A percentile compares a stretch with the other conserved stretches of the same genome.
phyloP scores from a whole-genome alignment of 23 tunicate genomes.

The Styela plicata region DNA sequence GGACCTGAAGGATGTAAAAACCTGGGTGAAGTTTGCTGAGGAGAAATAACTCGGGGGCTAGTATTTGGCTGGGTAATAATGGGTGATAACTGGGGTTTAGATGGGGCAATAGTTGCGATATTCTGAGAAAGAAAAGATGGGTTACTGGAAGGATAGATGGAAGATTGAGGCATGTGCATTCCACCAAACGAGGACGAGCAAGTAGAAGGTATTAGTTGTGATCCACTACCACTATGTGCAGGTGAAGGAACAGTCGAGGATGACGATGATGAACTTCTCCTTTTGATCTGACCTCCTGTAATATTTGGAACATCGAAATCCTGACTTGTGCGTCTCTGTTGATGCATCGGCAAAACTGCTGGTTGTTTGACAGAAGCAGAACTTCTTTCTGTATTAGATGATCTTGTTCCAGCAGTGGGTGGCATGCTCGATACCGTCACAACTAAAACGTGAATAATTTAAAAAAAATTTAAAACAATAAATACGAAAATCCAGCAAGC shows the following conservation, averaged over 20 bases:
- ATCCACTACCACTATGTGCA: background rate
- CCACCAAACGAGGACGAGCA: background rate
- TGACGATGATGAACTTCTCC: slow-evolving; percentile 6
- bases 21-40: background rate
- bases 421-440: background rate
- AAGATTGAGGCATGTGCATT: background rate
- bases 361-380: background rate
- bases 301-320: background rate
- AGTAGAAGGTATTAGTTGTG: slow-evolving; percentile 5
- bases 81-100: background rate
- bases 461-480: too few species aligned
- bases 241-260: slow-evolving; percentile 6
- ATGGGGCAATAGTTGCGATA: background rate
- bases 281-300: background rate
- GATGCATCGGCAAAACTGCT: background rate
- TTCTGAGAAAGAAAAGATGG: background rate
- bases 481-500: too few species aligned
- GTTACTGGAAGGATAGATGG: background rate
- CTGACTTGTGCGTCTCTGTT: background rate
- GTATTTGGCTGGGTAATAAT: background rate
- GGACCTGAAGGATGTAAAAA: background rate
- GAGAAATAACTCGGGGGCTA: background rate
- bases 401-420: background rate
- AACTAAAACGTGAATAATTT: background rate
- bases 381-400: background rate